phyloP scores from a whole-genome alignment of 1,140 invertebrate genomes.

The Euura saliciscinereae region DNA sequence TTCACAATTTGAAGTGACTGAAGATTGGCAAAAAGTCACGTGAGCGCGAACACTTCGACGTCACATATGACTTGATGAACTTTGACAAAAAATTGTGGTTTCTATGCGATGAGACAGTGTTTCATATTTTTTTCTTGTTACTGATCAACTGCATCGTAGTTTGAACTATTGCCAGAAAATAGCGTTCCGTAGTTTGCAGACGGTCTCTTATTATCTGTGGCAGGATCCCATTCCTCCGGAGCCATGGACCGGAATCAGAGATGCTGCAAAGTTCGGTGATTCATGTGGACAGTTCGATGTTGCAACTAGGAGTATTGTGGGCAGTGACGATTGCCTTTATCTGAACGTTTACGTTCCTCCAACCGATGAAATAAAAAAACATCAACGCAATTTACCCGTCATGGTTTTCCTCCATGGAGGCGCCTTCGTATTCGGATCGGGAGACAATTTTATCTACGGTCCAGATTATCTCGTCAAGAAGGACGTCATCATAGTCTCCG shows the following conservation, averaged over 20 bases:
- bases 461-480: slow-evolving; percentile 57
- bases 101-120: no score
- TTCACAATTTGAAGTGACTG: no score
- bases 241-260: slow-evolving; percentile 8
- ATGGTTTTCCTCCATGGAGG: slow-evolving; percentile 52
- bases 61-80: no score
- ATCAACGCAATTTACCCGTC: not conserved
- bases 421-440: slow-evolving; percentile 54
- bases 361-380: not conserved
- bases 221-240: not conserved
- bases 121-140: no score
- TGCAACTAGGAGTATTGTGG: not conserved
- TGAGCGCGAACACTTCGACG: no score
- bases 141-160: no score
- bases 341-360: not conserved
- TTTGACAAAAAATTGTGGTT: no score
- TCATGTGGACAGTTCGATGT: not conserved
- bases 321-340: slow-evolving; percentile 9
- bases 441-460: slow-evolving; percentile 49
- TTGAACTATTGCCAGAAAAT: no score
- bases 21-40: no score
- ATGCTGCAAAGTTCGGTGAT: not conserved
- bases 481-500: slow-evolving; percentile 68
- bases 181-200: not conserved
- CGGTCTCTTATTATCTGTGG: not conserved